Evolutionary conservation across 2,797 vertebrate species (phyloP).

Genomic region (Sparus aurata): DNA sequence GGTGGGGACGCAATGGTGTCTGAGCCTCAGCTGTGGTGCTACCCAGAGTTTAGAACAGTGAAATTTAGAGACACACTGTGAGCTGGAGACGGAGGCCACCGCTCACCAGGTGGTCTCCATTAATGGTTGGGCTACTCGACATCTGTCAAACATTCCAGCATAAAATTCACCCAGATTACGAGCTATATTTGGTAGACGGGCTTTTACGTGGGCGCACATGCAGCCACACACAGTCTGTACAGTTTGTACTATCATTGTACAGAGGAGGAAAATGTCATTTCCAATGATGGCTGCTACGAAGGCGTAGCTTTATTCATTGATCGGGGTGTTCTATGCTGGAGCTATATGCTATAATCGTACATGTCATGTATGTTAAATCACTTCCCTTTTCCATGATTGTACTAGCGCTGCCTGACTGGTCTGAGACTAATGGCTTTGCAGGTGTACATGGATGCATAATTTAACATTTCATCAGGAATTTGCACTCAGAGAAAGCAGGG

Average conservation of each 20-base stretch:
- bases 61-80: conserved; percentile 44
- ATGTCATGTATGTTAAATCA: neutral
- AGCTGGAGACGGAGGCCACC: conserved; percentile 51
- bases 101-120: conserved; percentile 42
- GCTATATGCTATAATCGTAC: neutral
- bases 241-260: neutral
- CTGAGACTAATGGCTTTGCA: neutral
- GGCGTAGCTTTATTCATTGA: neutral
- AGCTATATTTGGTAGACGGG: conserved; percentile 10
- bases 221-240: neutral
- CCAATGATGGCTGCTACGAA: neutral
- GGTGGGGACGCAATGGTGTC: conserved; percentile 47
- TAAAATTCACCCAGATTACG: conserved; percentile 22
- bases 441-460: neutral
- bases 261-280: neutral
- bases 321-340: neutral
- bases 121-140: conserved; percentile 29
- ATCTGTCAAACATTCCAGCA: conserved; percentile 9
- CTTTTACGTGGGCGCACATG: conserved; percentile 1
- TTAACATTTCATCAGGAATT: neutral
- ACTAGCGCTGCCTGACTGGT: neutral
- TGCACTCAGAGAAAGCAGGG: neutral
- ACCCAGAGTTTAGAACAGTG: conserved; percentile 35
- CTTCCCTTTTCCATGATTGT: neutral
- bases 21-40: conserved; percentile 48